phyloP scores from a whole-genome alignment of 2,797 vertebrate genomes.

The Malurus splendens region DNA sequence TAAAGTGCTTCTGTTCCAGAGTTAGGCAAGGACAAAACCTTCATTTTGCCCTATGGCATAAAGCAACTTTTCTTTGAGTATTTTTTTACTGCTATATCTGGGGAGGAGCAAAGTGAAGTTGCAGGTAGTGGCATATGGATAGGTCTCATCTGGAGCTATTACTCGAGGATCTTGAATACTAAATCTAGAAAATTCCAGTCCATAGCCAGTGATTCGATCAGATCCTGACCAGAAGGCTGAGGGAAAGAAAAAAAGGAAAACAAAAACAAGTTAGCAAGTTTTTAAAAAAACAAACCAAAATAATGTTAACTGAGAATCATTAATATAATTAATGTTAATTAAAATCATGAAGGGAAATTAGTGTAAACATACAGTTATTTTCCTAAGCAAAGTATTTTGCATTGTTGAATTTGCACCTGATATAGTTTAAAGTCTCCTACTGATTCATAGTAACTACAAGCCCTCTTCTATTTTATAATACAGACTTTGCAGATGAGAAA shows the following conservation, averaged over 20 bases:
- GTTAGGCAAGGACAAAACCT: constrained; percentile 1
- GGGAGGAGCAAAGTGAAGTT: constrained; percentile 31
- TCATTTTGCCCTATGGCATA: constrained; percentile 49
- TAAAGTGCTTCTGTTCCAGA: not conserved
- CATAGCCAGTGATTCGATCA: constrained; percentile 24
- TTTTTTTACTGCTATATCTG: constrained; percentile 60
- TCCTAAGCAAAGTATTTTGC: not conserved
- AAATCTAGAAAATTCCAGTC: not conserved
- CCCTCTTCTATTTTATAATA: not conserved
- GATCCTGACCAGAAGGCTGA: constrained; percentile 70
- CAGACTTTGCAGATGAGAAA: not conserved
- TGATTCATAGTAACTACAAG: not conserved
- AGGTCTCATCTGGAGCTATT: constrained; percentile 40
- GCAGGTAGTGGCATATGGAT: constrained; percentile 44
- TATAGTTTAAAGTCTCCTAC: not conserved
- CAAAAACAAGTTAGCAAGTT: not conserved
- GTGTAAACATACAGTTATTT: not conserved
- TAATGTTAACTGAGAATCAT: not conserved
- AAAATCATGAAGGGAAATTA: not conserved
- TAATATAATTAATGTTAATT: not conserved
- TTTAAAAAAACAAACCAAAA: not conserved
- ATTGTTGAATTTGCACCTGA: not conserved
- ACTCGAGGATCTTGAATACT: not conserved
- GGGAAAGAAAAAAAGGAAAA: not conserved
- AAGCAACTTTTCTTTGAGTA: constrained; percentile 53